Evolutionary conservation across 2,888 invertebrate genomes (phyloP), one percentile per base, ranked within the genome.

Genomic region (Thera obeliscata): DNA sequence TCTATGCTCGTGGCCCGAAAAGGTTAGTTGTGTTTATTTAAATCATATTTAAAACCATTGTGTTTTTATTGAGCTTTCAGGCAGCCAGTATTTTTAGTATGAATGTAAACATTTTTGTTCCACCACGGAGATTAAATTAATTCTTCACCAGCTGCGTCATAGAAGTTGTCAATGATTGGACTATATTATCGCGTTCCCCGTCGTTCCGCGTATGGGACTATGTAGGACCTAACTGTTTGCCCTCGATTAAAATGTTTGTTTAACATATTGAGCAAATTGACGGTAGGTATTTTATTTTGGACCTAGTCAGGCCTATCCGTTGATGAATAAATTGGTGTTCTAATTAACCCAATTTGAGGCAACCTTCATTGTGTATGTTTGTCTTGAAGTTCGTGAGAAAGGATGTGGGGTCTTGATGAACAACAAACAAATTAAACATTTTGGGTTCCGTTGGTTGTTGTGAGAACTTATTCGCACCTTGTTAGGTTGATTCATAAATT

Each of bases 301-400:
- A 52, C 9, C 22, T 52, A 35, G 8, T 36, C 50, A 52, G 12
- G 36, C n/a, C 5, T 43, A 65, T 54, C 2, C 38, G 57, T 49
- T 69, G 68, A 68, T 70, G 71, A 71, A 69, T 67, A 70, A 69
- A 72, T 63, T 73, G 75, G 67, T 67, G 46, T 59, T 48, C 50
- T 72, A 70, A 75, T 75, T 74, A 75, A 70, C 71, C 71, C 59
- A 72, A 72, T 71, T 73, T 46, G 22, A 35, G 56, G 43, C 62
- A 66, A 68, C 74, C 70, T 72, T 69, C 43, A 48, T 61, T 46
- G 54, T 61, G 8, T 66, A 11, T 70, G 67, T 67, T 63, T 61
- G 60, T 64, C 55, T 56, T 66, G 43, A 66, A 33, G 57, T 11
- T 57, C 70, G 72, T 75, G 72, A 72, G 75, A 71, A 69, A 72